These are phyloP conservation scores for Ovis aries DNA, from an alignment of 2,113 vertebrate species.

Conservation along the genomic window DNA sequence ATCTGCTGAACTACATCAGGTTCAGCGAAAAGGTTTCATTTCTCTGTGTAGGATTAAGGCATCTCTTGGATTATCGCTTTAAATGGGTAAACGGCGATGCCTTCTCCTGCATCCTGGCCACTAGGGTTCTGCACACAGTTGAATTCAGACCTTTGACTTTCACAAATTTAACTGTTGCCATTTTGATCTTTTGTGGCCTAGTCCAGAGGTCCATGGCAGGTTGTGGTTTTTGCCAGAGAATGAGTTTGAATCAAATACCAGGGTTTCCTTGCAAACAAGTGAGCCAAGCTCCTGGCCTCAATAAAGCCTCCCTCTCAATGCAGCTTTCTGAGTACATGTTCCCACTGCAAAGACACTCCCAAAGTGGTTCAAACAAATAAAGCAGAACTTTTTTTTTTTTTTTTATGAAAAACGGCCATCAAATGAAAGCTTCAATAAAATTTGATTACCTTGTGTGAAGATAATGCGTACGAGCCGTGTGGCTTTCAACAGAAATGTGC, in stretches of 20 bases:
- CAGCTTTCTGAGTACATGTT: neutral
- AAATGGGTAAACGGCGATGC: accelerated
- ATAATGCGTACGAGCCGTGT: neutral
- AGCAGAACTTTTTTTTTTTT: neutral
- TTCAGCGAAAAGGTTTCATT: neutral
- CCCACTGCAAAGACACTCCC: neutral
- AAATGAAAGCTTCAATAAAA: neutral
- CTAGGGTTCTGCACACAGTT: too few species aligned
- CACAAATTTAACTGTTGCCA: neutral
- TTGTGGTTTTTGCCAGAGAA: neutral
- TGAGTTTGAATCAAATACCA: neutral
- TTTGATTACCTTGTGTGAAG: neutral
- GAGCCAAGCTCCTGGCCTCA: neutral
- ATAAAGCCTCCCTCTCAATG: neutral
- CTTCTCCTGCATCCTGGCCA: neutral
- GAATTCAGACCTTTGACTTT: neutral
- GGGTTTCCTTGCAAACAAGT: neutral
- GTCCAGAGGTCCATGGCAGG: neutral
- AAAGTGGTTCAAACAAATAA: neutral
- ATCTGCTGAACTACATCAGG: neutral
- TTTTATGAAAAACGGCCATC: neutral
- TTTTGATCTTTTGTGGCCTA: neutral
- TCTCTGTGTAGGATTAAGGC: neutral
- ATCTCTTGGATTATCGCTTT: neutral
- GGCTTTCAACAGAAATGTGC: neutral